Conservation (phyloP, 2,797 vertebrate species). For the Gephyroberyx darwinii region DNA sequence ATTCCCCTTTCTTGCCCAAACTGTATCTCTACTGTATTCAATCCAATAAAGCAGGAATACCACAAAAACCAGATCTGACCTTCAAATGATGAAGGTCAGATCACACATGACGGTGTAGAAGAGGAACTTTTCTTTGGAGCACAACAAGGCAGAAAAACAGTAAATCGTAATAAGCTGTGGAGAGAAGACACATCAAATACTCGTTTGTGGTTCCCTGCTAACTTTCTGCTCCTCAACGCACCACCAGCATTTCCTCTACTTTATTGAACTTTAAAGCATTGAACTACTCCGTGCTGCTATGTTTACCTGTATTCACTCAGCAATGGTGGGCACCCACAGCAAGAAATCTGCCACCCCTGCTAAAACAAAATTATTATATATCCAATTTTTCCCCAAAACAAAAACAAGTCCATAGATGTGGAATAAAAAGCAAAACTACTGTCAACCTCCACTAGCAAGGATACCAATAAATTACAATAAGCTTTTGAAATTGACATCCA, state of each 20-base stretch:
- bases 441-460: background rate
- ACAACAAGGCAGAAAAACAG: background rate
- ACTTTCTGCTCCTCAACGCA: slow-evolving; percentile 1
- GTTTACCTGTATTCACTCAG: slow-evolving; percentile 21
- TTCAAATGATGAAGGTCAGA: slow-evolving; percentile 9
- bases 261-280: slow-evolving; percentile 29
- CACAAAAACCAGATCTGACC: too few species aligned
- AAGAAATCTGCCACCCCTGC: background rate
- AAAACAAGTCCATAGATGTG: background rate
- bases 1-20: too few species aligned
- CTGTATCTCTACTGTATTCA: too few species aligned
- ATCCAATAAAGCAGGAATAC: too few species aligned
- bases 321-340: background rate
- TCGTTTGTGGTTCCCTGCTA: slow-evolving; percentile 32
- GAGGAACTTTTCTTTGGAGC: background rate
- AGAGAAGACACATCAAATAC: slow-evolving; percentile 18
- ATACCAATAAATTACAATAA: background rate
- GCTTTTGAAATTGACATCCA: background rate
- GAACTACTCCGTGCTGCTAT: background rate
- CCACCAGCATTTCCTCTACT: slow-evolving; percentile 35
- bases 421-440: slow-evolving; percentile 1
- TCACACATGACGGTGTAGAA: background rate
- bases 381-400: background rate
- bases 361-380: slow-evolving; percentile 1
- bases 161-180: background rate